Base-by-base conservation (phyloP, 2,888 invertebrate species). In the Melipona beecheii region DNA sequence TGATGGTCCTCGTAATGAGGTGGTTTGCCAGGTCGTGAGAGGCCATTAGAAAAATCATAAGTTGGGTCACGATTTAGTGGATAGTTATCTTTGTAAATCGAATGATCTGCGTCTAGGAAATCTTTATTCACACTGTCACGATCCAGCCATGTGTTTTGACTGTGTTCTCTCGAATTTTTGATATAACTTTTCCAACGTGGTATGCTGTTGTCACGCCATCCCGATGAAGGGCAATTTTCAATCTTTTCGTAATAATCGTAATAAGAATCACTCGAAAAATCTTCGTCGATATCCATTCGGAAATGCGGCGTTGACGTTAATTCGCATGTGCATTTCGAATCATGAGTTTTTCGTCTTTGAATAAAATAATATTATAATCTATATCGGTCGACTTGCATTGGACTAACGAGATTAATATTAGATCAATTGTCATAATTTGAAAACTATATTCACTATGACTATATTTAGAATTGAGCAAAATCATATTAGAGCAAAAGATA, bases 171-270 rank as follows among this genome's bases (percentile, higher is more conserved):
- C 6, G 56, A 52, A 27, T 15, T n/a, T 66, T 71, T 65, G 15
- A 36, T 6, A 9, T 9, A 52, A 24, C 36, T 36, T 19, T n/a
- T 65, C 76, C 50, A 80, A 13, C 36, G 56, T 17, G 50, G 13
- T 19, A 43, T 9, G n/a, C 13, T 52, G 49, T 49, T 54, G 21
- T 36, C 62, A 27, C 5, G n/a, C n/a, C 36, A 27, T 31, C 31
- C 24, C 4, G 64, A 36, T 13, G 31, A 31, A 11, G 74, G 70
- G 80, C 97, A 97, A 91, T 97, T 97, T 43, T 97, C 95, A 94
- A 97, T 97, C 54, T 97, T 95, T 90, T 97, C 97, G 92, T 97
- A 98, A 92, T 97, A 97, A 91, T 98, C 98, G 90, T 97, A 98
- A 88, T 97, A 96, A 50, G 96, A 95, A 90, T 97, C 97, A 15